Conservation (phyloP, 2,113 vertebrate genomes). For the Notechis scutatus region DNA sequence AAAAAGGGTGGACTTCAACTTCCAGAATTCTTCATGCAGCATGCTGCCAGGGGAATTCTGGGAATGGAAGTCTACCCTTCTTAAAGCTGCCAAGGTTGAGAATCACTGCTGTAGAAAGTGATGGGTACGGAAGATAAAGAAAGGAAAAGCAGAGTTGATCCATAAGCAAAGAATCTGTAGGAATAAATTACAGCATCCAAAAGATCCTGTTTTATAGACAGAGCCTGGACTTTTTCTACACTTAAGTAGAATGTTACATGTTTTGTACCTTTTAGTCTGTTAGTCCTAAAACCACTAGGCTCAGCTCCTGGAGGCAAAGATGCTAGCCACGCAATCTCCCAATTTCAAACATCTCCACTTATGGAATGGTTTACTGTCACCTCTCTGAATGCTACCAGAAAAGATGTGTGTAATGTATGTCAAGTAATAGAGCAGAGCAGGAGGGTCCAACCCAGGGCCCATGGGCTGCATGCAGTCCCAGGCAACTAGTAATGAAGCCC, state of each 20-base stretch:
- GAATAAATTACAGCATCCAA: neutral
- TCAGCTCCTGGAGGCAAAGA: neutral
- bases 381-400: neutral
- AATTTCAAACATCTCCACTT: neutral
- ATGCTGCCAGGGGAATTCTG: neutral
- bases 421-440: neutral
- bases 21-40: neutral
- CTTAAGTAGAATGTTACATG: neutral
- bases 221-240: no score
- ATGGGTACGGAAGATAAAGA: neutral
- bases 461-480: neutral
- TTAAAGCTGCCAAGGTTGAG: neutral
- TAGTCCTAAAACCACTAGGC: neutral
- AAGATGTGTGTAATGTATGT: neutral
- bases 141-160: neutral
- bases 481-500: neutral
- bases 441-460: neutral
- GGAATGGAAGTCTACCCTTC: neutral
- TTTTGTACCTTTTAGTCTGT: neutral
- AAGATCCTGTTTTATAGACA: neutral
- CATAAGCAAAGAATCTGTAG: neutral
- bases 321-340: no score
- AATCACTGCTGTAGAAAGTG: neutral
- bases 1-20: neutral
- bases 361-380: neutral